Base-by-base conservation (phyloP, 2,888 invertebrate genomes). In the Lysandra coridon region DNA sequence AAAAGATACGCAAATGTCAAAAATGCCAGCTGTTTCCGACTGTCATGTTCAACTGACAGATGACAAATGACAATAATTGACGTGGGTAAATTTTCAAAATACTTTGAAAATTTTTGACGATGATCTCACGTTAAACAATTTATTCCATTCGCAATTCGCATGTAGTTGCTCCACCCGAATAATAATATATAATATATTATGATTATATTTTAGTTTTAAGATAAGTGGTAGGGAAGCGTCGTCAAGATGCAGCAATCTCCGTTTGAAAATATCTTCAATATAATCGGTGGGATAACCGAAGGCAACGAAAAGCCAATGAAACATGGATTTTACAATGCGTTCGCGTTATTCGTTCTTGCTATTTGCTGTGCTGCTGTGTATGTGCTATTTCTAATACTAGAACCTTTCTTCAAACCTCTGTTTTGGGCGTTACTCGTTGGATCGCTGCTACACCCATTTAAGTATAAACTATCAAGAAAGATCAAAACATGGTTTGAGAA, bases 371-470 rank as follows among this genome's bases (percentile, higher is more conserved):
- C 96, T 62, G 97, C 97, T 23, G 95, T 96, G 73, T 97, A 96
- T 88, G 97, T 97, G 1, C 95, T 98, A 7, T 98, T 97, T 90
- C 95, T 98, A 82, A 97, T 98, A 83, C 93, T 99, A 53, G 97
- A 98, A 85, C 98, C 99, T 0, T 99, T 99, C 91, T 96, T 99
- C 60, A 97, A 98, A 84, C 99, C 99, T 0, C 91, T 99, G 79
- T 95, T 99, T 84, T 99, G 99, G 99, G 99, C 99, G 0, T 95
- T 99, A 80, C 94, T 99, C 57, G 98, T 99, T 85, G 99, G 99
- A n/a, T 98, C 99, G 0, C 97, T 99, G 64, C 95, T 99, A n/a
- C 98, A 99, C 90, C 99, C 99, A 0, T 97, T 99, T 87, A 99
- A 99, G 90, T 96, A 97, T 81, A 96, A 96, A 80, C 90, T 99